Evolutionary conservation across 2,113 vertebrate genomes (phyloP), one percentile per base, ranked within the genome.

Genomic region (Perca fluviatilis): DNA sequence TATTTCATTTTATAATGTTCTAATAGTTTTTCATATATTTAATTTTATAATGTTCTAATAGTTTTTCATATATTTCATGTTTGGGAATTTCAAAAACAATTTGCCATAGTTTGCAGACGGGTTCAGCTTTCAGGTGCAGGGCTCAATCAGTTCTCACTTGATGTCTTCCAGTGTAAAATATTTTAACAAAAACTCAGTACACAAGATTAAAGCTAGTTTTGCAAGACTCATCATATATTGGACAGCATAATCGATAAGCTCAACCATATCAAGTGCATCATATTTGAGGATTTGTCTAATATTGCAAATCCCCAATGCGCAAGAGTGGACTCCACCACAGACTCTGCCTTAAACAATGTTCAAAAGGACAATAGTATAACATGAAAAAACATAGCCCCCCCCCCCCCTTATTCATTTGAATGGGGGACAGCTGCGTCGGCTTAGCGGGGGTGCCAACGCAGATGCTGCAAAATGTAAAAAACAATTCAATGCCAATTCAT

Each of bases 351-450:
- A 11, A 21, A 27, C 36, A 40, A 19, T 19, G 10, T 16, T 74
- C 21, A 36, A 1, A 80, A 10, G 49, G 14, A 72, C 23, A 63
- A 63, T 8, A 47, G 27, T 11, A 25, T 11, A 46, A 43, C n/a
- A 70, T 33, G 13, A 78, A 50, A 43, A 25, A 12, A 15, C 40
- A 21, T 11, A 16, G 4, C 43, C 12, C 14, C 23, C n/a, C 56
- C 33, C 1, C 33, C 30, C 33, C 33, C 6, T 2, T 43, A 11
- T 25, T 72, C 12, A 14, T 27, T 60, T 47, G 54, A 47, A 30
- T 50, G 27, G 58, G 71, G 27, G 71, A 36, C 60, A 63, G 21
- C 58, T 75, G 73, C 8, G 3, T 14, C 51, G 30, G 21, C 73
- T 64, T 64, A 53, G 49, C 14, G 0, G 30, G 21, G 21, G 18